Percentiles rank a stretch among this genome's conserved stretches.
phyloP scores from a whole-genome alignment of 1,140 invertebrate species.

The Heliconius nattereri region DNA sequence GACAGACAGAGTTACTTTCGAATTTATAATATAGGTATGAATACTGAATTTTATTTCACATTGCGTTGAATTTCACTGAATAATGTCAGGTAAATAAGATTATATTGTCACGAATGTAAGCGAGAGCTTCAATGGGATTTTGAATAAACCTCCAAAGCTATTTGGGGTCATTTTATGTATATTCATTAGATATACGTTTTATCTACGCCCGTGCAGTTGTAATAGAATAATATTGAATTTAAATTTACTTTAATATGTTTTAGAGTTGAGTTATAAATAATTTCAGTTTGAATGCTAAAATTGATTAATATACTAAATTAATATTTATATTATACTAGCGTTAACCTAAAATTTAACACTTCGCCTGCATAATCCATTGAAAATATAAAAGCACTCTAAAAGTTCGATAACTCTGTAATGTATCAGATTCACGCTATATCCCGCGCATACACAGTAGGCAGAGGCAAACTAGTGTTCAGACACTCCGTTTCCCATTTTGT shows the following conservation, averaged over 20 bases:
- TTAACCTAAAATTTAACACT: too few species aligned
- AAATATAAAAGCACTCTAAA: too few species aligned
- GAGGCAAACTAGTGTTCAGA: too few species aligned
- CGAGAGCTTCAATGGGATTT: not conserved
- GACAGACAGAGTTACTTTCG: too few species aligned
- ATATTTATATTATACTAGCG: too few species aligned
- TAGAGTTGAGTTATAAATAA: not conserved
- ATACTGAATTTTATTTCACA: not conserved
- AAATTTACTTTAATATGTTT: not conserved
- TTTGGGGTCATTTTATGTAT: not conserved
- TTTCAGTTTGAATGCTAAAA: not conserved
- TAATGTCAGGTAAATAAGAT: not conserved
- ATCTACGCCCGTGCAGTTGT: not conserved
- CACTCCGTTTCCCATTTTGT: too few species aligned
- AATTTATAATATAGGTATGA: too few species aligned
- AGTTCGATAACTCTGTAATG: too few species aligned
- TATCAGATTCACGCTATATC: too few species aligned
- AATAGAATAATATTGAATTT: not conserved
- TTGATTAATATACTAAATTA: not conserved
- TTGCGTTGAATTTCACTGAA: not conserved
- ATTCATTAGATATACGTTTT: constrained; percentile 1
- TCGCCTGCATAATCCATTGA: too few species aligned
- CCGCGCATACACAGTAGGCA: too few species aligned
- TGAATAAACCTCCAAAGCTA: not conserved
- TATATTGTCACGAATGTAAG: constrained; percentile 1